Evolutionary conservation across 2,888 invertebrate species (phyloP), one percentile per base, ranked within the genome.

Genomic region (Drosophila koepferae): DNA sequence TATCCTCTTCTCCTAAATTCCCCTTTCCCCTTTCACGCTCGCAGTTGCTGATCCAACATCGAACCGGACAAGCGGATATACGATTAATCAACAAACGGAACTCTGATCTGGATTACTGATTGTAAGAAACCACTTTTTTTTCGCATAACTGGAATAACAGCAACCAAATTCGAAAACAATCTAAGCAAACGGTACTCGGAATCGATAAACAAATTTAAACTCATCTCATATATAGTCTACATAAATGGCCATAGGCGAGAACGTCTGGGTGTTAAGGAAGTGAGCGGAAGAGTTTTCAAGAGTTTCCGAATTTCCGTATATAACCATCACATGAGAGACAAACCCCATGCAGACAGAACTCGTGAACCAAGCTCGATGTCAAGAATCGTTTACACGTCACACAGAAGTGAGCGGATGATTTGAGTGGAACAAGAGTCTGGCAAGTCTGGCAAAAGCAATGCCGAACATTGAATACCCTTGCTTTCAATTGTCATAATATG

Each of bases 231-330:
- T 34, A 34, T 34, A 14, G 34, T 16, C n/a, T 16, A 56, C 10
- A 36, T 16, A 43, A 38, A 20, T 28, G 10, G 38, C 28, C 23
- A 12, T 7, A 16, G 20, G 2, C 34, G n/a, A 18, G 23, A 23
- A 18, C 41, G 20, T 38, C 20, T 5, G 60, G 66, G 63, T 61
- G 51, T 81, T 72, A 49, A 77, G 77, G 77, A 78, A 78, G 77
- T 81, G 60, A 80, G 72, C 48, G 65, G 63, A 46, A 49, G 34
- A 28, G 7, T 28, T 28, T 20, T 72, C 68, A 71, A 58, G 59
- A 62, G 65, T 78, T 72, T 85, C 81, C 79, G 59, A 62, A 71
- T 86, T 86, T 88, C 82, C 82, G 89, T 58, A 86, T 58, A 76
- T 77, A 63, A 49, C 34, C 60, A 65, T 59, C 51, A 53, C 53